Conservation (phyloP, 2,113 vertebrate genomes). For the Paralichthys olivaceus region DNA sequence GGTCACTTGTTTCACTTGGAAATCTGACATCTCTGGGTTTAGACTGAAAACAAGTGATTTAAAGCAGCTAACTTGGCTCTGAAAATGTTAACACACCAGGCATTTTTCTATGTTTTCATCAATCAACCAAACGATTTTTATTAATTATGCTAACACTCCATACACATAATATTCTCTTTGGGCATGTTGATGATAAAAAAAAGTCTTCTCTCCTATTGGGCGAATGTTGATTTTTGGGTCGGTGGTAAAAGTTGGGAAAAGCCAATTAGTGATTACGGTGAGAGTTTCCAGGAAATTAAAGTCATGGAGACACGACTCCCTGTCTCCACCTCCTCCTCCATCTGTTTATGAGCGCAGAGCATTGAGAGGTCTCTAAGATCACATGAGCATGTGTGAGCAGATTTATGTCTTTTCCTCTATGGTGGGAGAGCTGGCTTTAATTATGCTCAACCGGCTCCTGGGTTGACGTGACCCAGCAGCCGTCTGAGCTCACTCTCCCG, state of each 20-base stretch:
- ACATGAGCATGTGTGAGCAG: slow-evolving; percentile 60
- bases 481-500: slow-evolving; percentile 53
- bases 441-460: slow-evolving; percentile 61
- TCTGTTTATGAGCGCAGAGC: slow-evolving; percentile 39
- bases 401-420: slow-evolving; percentile 71
- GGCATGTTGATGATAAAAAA: not conserved
- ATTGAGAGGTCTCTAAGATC: slow-evolving; percentile 46
- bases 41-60: not conserved
- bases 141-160: no score
- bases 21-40: no score
- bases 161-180: not conserved
- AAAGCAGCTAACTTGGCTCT: not conserved
- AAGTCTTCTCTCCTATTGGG: no score
- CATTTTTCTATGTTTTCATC: not conserved
- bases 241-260: not conserved
- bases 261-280: not conserved
- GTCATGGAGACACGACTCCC: not conserved
- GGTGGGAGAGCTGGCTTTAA: slow-evolving; percentile 70
- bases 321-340: slow-evolving; percentile 16
- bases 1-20: no score
- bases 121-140: not conserved
- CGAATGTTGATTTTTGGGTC: not conserved
- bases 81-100: no score
- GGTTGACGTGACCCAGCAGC: slow-evolving; percentile 83
- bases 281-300: not conserved